phyloP scores from a whole-genome alignment of 2,888 invertebrate genomes.

The Macroteleia sp. region DNA sequence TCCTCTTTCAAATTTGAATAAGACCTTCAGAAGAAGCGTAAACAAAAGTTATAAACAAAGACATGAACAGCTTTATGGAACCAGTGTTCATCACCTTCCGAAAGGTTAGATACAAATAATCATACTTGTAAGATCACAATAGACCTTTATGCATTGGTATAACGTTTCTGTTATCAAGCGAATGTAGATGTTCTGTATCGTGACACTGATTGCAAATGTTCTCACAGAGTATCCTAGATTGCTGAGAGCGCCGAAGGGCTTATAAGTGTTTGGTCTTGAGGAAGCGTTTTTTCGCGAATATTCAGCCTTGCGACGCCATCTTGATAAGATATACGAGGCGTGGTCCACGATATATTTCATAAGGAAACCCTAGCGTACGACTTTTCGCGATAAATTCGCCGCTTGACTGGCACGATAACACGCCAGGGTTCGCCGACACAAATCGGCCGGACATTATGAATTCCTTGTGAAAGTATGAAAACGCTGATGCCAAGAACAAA shows the following conservation, averaged over 20 bases:
- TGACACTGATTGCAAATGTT: constrained; percentile 33
- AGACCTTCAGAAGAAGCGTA: too few relatives aligned
- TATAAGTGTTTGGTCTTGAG: neutral
- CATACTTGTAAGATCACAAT: too few relatives aligned
- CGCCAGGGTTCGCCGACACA: constrained; percentile 35
- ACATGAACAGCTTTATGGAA: too few relatives aligned
- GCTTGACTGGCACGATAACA: constrained; percentile 64
- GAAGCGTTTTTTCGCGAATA: constrained; percentile 37
- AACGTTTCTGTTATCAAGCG: constrained; percentile 12
- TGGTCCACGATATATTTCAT: constrained; percentile 75
- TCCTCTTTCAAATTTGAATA: too few relatives aligned
- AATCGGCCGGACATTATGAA: constrained; percentile 54
- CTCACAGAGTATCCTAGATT: constrained; percentile 13
- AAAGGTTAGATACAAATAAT: too few relatives aligned
- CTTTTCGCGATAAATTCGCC: constrained; percentile 69
- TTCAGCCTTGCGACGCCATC: constrained; percentile 58
- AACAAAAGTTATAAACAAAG: too few relatives aligned
- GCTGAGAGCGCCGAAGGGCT: too few relatives aligned
- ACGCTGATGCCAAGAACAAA: constrained; percentile 29
- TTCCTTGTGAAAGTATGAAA: constrained; percentile 37
- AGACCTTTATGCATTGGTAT: too few relatives aligned
- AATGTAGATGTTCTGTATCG: too few relatives aligned
- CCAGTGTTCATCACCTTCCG: too few relatives aligned
- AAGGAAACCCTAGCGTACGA: constrained; percentile 65
- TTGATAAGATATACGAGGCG: constrained; percentile 76